These are phyloP conservation scores for Cichlasoma orientale DNA, from an alignment of 2,797 vertebrate species.

Conservation along the genomic window DNA sequence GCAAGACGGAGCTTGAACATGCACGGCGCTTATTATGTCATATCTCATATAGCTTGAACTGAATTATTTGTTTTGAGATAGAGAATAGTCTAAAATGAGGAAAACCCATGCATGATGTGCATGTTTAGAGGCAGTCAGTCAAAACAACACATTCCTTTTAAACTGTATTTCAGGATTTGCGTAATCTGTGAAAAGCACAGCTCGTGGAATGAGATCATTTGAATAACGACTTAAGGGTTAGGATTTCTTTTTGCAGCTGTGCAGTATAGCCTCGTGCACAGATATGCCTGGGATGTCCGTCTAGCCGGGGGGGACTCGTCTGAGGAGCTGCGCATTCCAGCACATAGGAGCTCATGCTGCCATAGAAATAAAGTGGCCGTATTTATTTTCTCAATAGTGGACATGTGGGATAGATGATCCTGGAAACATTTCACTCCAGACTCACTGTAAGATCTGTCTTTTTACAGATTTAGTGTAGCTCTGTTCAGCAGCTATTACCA, in stretches of 20 bases:
- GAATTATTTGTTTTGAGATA: neutral
- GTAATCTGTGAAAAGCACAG: constrained; percentile 50
- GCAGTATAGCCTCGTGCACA: constrained; percentile 47
- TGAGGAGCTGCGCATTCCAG: constrained; percentile 63
- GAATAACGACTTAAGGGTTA: constrained; percentile 62
- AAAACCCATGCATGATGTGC: neutral
- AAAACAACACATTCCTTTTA: neutral
- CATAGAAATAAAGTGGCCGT: constrained; percentile 61
- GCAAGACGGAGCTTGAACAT: constrained; percentile 38
- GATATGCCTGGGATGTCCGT: constrained; percentile 62
- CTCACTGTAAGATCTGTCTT: constrained; percentile 38
- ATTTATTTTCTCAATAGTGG: constrained; percentile 62
- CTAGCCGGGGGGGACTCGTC: constrained; percentile 46
- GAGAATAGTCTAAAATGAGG: neutral
- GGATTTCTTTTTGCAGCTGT: constrained; percentile 74
- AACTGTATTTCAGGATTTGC: constrained; percentile 25
- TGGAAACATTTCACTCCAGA: constrained; percentile 41
- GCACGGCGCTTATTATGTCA: neutral
- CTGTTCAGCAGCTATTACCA: constrained; percentile 50
- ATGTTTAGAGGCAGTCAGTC: constrained; percentile 7
- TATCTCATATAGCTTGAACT: neutral
- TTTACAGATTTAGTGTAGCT: constrained; percentile 40
- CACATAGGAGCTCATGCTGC: constrained; percentile 59
- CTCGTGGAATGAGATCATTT: constrained; percentile 63
- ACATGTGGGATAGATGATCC: constrained; percentile 47